These are phyloP conservation scores for rat (Rattus norvegicus) DNA, from an alignment of 2,113 vertebrate species.

Conservation along the genomic window GRCr8 NC_086020.1:231413001-231413500, in stretches of 20 bases:
- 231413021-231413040: too few species aligned
- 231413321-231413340: background rate
- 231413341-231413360: background rate
- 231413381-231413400: background rate
- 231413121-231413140: too few species aligned
- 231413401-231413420: background rate
- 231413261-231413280: too few species aligned
- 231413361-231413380: background rate
- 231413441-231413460: background rate
- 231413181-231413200: background rate
- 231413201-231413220: background rate
- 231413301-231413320: background rate
- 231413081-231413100: too few species aligned
- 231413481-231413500: background rate
- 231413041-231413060: too few species aligned
- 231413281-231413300: background rate
- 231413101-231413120: too few species aligned
- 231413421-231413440: background rate
- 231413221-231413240: background rate
- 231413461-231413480: background rate
- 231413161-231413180: too few species aligned
- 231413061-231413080: too few species aligned
- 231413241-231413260: background rate
- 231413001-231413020: too few species aligned
- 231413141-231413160: too few species aligned